phyloP scores from a whole-genome alignment of 1,140 invertebrate species.

The Pinna nobilis region DNA sequence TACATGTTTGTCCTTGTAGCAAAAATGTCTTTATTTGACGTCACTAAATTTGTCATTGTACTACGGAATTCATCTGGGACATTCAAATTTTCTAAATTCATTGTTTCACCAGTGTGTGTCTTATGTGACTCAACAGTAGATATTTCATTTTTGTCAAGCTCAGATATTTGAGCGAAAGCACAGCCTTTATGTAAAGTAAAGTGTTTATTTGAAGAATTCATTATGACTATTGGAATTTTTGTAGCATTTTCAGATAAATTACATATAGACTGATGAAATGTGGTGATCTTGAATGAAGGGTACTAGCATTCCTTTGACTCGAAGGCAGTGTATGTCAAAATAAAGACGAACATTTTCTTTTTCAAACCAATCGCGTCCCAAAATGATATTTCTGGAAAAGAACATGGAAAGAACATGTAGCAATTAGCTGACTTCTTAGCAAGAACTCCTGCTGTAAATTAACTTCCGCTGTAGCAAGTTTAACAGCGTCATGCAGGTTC shows the following conservation, averaged over 20 bases:
- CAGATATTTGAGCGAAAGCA: slow-evolving; percentile 3
- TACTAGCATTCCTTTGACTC: slow-evolving; percentile 22
- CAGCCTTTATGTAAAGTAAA: slow-evolving; percentile 12
- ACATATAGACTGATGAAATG: slow-evolving; percentile 18
- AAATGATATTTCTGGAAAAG: slow-evolving; percentile 29
- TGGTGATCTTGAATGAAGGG: slow-evolving; percentile 42
- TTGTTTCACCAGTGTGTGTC: neutral
- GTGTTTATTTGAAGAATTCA: slow-evolving; percentile 25
- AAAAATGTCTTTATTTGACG: slow-evolving; percentile 3
- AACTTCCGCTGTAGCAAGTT: neutral
- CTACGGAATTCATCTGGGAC: neutral
- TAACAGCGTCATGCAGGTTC: slow-evolving; percentile 7
- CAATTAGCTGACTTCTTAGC: neutral
- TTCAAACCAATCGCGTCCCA: slow-evolving; percentile 22
- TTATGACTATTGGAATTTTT: slow-evolving; percentile 24
- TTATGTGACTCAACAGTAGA: neutral
- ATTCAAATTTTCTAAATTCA: neutral
- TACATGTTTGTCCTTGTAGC: too few relatives aligned
- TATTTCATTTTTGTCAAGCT: neutral
- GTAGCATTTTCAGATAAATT: neutral
- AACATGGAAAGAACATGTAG: slow-evolving; percentile 3
- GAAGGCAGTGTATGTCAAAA: slow-evolving; percentile 19
- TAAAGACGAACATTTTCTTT: slow-evolving; percentile 16
- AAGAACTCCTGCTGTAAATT: neutral
- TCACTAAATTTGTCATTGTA: neutral